Conservation (phyloP, 2,888 invertebrate species). For the Cataglyphis albicans region DNA sequence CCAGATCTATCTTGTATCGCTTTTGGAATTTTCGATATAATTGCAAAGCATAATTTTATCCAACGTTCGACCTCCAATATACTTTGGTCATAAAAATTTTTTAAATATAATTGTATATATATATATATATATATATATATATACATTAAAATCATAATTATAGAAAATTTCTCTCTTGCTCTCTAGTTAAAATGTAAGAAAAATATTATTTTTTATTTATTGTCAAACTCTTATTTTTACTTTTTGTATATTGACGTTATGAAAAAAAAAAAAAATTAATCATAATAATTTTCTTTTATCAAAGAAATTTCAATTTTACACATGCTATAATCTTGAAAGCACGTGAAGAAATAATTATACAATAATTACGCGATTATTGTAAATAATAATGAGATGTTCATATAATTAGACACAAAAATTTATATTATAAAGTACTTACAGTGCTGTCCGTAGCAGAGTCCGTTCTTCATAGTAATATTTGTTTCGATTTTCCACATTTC, state of each 20-base stretch:
- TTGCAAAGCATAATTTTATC: constrained; percentile 13
- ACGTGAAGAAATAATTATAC: not conserved
- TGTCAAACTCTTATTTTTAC: not conserved
- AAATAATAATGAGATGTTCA: not conserved
- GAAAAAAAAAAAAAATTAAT: not conserved
- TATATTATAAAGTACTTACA: not conserved
- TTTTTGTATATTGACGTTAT: not conserved
- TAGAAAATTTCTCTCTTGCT: not conserved
- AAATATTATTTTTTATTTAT: not conserved
- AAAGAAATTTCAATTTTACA: not conserved
- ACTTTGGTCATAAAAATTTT: not conserved
- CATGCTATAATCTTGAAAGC: not conserved
- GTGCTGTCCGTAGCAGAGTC: not conserved
- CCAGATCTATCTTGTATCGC: constrained; percentile 76
- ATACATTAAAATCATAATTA: too few relatives aligned
- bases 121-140: too few relatives aligned
- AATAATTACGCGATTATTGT: not conserved
- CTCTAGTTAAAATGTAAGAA: not conserved
- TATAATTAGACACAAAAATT: not conserved
- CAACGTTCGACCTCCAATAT: not conserved
- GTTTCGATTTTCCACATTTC: not conserved
- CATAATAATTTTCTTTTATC: not conserved
- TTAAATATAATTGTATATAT: not conserved
- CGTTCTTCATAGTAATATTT: not conserved
- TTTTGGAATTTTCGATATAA: constrained; percentile 70